Evolutionary conservation across 2,888 invertebrate species (phyloP).

Genomic region (Philereme transversata): DNA sequence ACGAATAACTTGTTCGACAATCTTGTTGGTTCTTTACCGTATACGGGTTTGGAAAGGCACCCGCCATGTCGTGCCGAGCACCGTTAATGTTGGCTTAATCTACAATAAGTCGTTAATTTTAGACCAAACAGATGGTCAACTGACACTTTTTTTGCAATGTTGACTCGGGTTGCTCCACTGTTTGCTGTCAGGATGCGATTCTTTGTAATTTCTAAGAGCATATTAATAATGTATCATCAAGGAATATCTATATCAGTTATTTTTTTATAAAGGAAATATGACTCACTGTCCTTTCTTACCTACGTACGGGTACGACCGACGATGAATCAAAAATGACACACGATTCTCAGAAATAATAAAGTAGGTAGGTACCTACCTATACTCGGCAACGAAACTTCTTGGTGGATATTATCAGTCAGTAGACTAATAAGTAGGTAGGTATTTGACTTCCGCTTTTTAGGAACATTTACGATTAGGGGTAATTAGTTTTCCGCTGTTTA

Average conservation of each 20-base stretch:
- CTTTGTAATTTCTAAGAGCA: too few species aligned
- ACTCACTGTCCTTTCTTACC: conserved; percentile 3
- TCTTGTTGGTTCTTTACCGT: conserved; percentile 57
- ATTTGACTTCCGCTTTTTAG: too few species aligned
- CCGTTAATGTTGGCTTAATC: conserved; percentile 59
- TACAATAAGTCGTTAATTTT: conserved; percentile 65
- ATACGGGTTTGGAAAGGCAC: conserved; percentile 68
- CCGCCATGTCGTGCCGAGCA: conserved; percentile 58
- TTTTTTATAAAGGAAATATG: background rate
- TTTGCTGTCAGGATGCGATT: too few species aligned
- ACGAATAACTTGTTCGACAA: conserved; percentile 45
- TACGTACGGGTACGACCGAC: background rate
- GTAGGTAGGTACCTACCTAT: too few species aligned
- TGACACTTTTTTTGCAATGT: conserved; percentile 20
- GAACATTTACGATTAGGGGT: too few species aligned
- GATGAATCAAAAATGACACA: conserved; percentile 10
- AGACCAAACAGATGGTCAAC: conserved; percentile 52
- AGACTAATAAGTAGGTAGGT: too few species aligned
- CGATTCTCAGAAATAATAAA: background rate
- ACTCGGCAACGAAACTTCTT: too few species aligned
- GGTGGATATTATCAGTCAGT: too few species aligned
- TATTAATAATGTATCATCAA: too few species aligned
- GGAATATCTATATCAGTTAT: too few species aligned
- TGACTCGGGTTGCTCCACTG: too few species aligned
- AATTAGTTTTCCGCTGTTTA: too few species aligned